Evolutionary conservation across 2,113 vertebrate genomes (phyloP).

Genomic region (Strigops habroptila): DNA sequence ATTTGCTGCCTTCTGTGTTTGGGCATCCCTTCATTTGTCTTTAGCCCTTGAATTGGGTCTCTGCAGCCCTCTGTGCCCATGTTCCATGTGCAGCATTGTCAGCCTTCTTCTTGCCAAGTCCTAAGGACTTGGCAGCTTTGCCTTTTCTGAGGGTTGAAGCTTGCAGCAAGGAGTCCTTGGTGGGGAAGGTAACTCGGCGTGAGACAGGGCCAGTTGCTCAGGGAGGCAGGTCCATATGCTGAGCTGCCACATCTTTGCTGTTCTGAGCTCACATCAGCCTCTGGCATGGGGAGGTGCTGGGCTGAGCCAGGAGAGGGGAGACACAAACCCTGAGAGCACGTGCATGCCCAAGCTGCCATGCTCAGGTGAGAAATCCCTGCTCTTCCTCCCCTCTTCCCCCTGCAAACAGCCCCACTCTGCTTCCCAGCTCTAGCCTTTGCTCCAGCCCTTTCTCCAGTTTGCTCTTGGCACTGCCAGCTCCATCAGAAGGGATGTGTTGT

Average conservation of each 20-base stretch:
- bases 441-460: not conserved
- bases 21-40: not conserved
- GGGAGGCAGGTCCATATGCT: not conserved
- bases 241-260: not conserved
- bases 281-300: not conserved
- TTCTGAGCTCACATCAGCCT: not conserved
- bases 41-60: not conserved
- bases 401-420: not conserved
- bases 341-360: not conserved
- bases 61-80: not conserved
- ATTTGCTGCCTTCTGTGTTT: not conserved
- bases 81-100: not conserved
- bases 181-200: accelerated
- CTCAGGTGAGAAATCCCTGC: not conserved
- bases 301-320: not conserved
- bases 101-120: not conserved
- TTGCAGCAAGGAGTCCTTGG: not conserved
- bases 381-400: not conserved
- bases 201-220: accelerated
- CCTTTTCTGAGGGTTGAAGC: not conserved
- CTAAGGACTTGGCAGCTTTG: not conserved
- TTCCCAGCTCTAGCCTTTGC: not conserved
- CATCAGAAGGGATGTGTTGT: not conserved
- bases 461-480: not conserved
- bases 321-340: not conserved